Percentiles rank a stretch among this genome's conserved stretches.
Evolutionary conservation across 1,140 invertebrate species (phyloP).

Genomic region (Hyles euphorbiae): DNA sequence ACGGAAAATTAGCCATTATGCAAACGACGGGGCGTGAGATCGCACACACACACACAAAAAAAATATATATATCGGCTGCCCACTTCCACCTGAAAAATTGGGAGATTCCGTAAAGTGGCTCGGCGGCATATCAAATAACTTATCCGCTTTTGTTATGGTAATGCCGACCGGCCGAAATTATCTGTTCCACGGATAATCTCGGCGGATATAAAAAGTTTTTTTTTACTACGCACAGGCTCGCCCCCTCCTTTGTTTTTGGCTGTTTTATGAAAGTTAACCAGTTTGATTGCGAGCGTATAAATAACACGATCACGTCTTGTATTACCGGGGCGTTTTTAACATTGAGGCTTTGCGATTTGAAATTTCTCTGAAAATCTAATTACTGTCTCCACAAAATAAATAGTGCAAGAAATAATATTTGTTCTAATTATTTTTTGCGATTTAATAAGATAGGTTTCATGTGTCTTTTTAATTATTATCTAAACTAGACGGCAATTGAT

Average conservation of each 20-base stretch:
- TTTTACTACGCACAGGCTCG: slow-evolving; percentile 23
- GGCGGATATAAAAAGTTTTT: slow-evolving; percentile 43
- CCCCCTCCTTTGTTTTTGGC: background rate
- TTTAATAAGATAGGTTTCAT: too few relatives aligned
- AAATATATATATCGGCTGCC: slow-evolving; percentile 43
- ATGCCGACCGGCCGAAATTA: slow-evolving; percentile 52
- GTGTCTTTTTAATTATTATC: too few relatives aligned
- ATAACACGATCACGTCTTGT: too few relatives aligned
- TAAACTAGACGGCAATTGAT: too few relatives aligned
- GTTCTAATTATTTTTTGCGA: too few relatives aligned
- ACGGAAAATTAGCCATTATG: slow-evolving; percentile 45
- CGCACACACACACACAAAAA: background rate
- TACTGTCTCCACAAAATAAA: too few relatives aligned
- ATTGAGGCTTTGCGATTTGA: too few relatives aligned
- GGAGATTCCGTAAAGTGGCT: slow-evolving; percentile 39
- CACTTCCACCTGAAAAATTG: slow-evolving; percentile 54
- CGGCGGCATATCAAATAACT: slow-evolving; percentile 57
- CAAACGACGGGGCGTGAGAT: slow-evolving; percentile 27
- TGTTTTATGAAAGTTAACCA: background rate
- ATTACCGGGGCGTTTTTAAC: too few relatives aligned
- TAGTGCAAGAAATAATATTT: too few relatives aligned
- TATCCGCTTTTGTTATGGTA: slow-evolving; percentile 64
- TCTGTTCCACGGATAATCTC: slow-evolving; percentile 47
- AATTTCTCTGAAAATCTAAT: too few relatives aligned
- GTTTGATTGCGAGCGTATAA: background rate